Evolutionary conservation across 2,797 vertebrate species (phyloP).

Genomic region (Oryzias sinensis): DNA sequence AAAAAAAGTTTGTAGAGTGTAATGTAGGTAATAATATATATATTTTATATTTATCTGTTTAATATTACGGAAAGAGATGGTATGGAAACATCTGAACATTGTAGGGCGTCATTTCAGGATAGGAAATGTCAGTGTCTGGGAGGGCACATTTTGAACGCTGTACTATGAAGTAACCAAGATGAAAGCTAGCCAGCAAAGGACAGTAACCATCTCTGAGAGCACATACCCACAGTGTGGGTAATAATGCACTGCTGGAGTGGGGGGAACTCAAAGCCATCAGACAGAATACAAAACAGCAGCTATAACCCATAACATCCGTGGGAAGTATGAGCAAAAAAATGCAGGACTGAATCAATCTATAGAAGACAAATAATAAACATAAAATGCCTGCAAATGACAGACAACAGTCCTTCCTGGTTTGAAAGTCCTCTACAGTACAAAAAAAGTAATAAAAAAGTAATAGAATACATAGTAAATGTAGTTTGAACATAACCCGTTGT

Average conservation of each 20-base stretch:
- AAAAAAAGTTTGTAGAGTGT: constrained; percentile 5
- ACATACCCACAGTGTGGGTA: constrained; percentile 77
- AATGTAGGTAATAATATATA: constrained; percentile 4
- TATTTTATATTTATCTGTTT: background rate
- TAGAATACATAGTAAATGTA: fast-evolving
- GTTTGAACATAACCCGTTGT: background rate
- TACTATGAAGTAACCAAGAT: constrained; percentile 66
- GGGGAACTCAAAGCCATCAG: constrained; percentile 47
- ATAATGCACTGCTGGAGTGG: constrained; percentile 60
- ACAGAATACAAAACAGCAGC: constrained; percentile 36
- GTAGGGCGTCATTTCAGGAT: constrained; percentile 7
- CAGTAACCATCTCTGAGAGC: constrained; percentile 64
- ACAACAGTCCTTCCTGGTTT: background rate
- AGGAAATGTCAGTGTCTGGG: constrained; percentile 27
- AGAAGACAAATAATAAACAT: constrained; percentile 13
- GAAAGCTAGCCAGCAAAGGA: constrained; percentile 69
- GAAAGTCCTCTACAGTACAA: background rate
- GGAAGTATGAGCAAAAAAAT: constrained; percentile 10
- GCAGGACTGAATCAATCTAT: constrained; percentile 15
- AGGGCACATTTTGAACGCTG: constrained; percentile 46
- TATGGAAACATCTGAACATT: constrained; percentile 21
- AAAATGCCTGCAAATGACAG: background rate
- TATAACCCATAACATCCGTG: constrained; percentile 34
- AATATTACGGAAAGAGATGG: background rate
- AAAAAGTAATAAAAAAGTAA: constrained; percentile 1